A percentile compares a stretch with the other conserved stretches of the same genome.
Conservation (phyloP, 2,888 invertebrate genomes). For the Itoplectis maculator region DNA sequence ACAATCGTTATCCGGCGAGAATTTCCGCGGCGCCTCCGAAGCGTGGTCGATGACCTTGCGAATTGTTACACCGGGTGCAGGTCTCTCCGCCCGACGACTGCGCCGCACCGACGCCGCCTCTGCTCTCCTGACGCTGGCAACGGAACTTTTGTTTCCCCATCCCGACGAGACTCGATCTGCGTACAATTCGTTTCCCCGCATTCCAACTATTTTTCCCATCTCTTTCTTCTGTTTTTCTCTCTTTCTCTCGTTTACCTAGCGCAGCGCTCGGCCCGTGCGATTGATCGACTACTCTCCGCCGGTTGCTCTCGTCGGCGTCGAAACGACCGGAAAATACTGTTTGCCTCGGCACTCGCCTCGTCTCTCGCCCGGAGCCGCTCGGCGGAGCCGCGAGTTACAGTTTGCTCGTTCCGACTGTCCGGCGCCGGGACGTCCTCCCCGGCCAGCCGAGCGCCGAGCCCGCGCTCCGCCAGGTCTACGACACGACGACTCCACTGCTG, state of each 20-base stretch:
- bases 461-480: slow-evolving; percentile 34
- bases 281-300: slow-evolving; percentile 12
- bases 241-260: slow-evolving; percentile 1
- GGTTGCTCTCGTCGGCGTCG: not conserved
- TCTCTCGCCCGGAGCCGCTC: slow-evolving; percentile 18
- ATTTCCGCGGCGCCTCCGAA: not conserved
- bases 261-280: not conserved
- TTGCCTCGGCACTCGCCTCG: not conserved
- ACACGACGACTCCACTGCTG: slow-evolving; percentile 14
- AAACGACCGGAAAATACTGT: slow-evolving; percentile 24
- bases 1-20: slow-evolving; percentile 17
- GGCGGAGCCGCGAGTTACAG: slow-evolving; percentile 52
- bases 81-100: not conserved
- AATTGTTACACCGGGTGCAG: not conserved
- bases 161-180: too few relatives aligned
- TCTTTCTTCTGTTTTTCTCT: not conserved
- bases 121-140: too few relatives aligned
- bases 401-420: slow-evolving; percentile 66
- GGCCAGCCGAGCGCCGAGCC: slow-evolving; percentile 7
- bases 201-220: not conserved
- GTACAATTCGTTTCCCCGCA: slow-evolving; percentile 14
- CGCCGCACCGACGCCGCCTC: not conserved
- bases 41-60: slow-evolving; percentile 40
- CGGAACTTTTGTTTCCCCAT: not conserved
- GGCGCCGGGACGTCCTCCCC: slow-evolving; percentile 63